phyloP scores from a whole-genome alignment of 2,888 invertebrate species.

The Drosophila demipolita region DNA sequence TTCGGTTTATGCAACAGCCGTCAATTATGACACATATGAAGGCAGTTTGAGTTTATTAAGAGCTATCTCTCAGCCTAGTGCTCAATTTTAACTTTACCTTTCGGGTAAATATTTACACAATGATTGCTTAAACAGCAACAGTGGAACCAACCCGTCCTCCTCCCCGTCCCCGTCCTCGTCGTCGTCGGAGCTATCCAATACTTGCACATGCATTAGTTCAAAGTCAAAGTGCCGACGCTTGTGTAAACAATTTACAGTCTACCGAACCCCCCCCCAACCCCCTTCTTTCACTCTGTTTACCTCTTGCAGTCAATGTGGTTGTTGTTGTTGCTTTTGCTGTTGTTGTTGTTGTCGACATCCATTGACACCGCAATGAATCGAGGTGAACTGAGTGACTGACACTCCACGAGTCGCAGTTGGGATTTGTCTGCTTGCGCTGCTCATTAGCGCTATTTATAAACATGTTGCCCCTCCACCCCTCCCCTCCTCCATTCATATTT shows the following conservation, averaged over 20 bases:
- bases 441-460: slow-evolving; percentile 77
- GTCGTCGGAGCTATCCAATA: slow-evolving; percentile 14
- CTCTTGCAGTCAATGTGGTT: neutral
- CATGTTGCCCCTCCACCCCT: slow-evolving; percentile 49
- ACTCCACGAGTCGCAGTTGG: slow-evolving; percentile 26
- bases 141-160: slow-evolving; percentile 4
- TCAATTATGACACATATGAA: slow-evolving; percentile 11
- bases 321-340: slow-evolving; percentile 19
- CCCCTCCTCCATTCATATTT: slow-evolving; percentile 34
- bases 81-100: slow-evolving; percentile 74
- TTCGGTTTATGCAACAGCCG: slow-evolving; percentile 22
- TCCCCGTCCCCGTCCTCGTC: neutral
- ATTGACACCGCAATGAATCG: slow-evolving; percentile 56
- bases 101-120: slow-evolving; percentile 70
- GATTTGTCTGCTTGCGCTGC: slow-evolving; percentile 41
- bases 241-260: slow-evolving; percentile 75
- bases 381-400: slow-evolving; percentile 41
- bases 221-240: slow-evolving; percentile 71
- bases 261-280: neutral
- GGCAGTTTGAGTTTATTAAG: neutral
- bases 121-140: slow-evolving; percentile 53
- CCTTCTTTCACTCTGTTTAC: neutral
- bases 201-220: slow-evolving; percentile 51
- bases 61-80: slow-evolving; percentile 40
- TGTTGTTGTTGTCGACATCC: slow-evolving; percentile 28